Conservation (phyloP, 2,797 vertebrate species). For the Euphonia xanthogaster region DNA sequence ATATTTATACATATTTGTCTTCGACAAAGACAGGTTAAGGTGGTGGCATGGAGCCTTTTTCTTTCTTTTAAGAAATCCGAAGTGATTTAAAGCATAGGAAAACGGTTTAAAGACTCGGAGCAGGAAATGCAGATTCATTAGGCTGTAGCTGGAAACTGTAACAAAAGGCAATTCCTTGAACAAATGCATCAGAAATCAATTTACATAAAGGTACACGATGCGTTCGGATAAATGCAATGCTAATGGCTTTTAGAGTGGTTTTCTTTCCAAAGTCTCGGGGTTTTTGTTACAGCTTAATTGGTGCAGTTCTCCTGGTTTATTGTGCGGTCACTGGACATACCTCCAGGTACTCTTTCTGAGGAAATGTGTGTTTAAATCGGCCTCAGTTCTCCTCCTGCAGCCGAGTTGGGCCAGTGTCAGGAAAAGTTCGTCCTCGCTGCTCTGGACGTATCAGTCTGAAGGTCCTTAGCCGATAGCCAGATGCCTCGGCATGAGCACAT, state of each 20-base stretch:
- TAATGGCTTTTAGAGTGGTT: conserved; percentile 87
- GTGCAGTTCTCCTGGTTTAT: conserved; percentile 82
- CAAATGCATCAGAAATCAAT: conserved; percentile 88
- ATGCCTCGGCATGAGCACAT: conserved; percentile 67
- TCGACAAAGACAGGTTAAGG: conserved; percentile 82
- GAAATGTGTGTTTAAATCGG: conserved; percentile 71
- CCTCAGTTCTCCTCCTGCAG: conserved; percentile 57
- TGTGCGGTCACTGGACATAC: conserved; percentile 80
- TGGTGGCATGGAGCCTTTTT: conserved; percentile 47
- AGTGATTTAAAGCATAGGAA: conserved; percentile 78
- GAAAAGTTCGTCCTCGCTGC: conserved; percentile 68
- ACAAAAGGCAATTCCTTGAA: conserved; percentile 85
- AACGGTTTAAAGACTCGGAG: conserved; percentile 72
- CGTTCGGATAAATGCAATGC: conserved; percentile 84
- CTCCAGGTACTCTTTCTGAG: conserved; percentile 77
- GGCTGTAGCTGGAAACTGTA: conserved; percentile 80
- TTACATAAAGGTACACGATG: conserved; percentile 88
- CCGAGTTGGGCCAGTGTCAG: conserved; percentile 70
- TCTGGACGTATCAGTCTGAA: conserved; percentile 62
- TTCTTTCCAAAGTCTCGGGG: conserved; percentile 82
- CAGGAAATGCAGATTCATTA: conserved; percentile 85
- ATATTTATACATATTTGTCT: conserved; percentile 86
- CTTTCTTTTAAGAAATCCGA: conserved; percentile 73
- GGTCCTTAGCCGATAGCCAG: conserved; percentile 70
- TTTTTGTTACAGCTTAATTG: conserved; percentile 87